Evolutionary conservation across 2,797 vertebrate genomes (phyloP), one percentile per base, ranked within the genome.

Genomic region (Ptychadena robeensis): DNA sequence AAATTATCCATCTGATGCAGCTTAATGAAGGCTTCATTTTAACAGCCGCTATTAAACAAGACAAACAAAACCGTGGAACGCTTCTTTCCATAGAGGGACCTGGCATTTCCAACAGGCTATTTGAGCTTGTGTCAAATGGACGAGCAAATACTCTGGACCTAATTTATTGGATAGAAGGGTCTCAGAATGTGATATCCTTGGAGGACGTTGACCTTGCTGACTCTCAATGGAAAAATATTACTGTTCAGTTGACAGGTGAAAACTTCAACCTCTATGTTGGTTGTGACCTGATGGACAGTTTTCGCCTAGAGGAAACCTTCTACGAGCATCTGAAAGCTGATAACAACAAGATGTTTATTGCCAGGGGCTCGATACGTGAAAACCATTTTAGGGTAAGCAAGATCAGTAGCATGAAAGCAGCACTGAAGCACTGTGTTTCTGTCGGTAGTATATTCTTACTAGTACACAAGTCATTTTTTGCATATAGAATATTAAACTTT

Each of bases 151-250:
- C 95, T 9, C 93, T 99, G 93, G 98, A 99, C 89, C 92, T 99
- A 84, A 93, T 95, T 53, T 99, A 98, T 89, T 98, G 96, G 96
- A 87, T 93, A 61, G 96, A 95, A 6, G 96, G 96, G 85, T 90
- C 92, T 2, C 96, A 94, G 89, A 98, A 97, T 0, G 89, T 95
- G 74, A 93, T 96, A 86, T 96, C 96, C 11, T 95, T 99, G 75
- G 97, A 99, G 92, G 97, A 99, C 0, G 97, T 98, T 90, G 98
- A 99, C 88, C 92, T 99, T 67, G 95, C 96, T 0, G 97, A 99
- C 88, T 96, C 96, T 0, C 97, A 97, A 79, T 99, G 98, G 98
- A 98, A 98, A 94, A 98, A 99, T 57, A 82, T 99, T 89, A 98
- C 96, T 0, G 94, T 99, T 85, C 96, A 98, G 65, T 91, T 99